These are phyloP conservation scores for Etheostoma nigrum DNA, from an alignment of 2,797 vertebrate genomes.

Conservation along the genomic window DNA sequence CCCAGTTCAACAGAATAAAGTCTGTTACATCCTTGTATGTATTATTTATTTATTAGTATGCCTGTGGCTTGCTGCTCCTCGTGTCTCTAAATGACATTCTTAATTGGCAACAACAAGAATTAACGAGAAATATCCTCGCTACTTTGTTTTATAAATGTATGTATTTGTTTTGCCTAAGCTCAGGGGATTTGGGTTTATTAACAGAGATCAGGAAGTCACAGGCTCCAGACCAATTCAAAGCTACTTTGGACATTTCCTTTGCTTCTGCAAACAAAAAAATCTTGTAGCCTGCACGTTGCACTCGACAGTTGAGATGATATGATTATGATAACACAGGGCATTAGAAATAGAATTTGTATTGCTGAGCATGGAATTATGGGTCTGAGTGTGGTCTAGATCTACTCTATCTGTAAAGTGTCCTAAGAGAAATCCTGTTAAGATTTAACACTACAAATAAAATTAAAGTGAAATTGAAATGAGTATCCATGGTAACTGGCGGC, in stretches of 20 bases:
- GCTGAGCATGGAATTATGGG: not conserved
- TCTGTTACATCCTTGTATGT: constrained; percentile 22
- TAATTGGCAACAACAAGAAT: constrained; percentile 6
- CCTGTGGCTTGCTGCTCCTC: constrained; percentile 1
- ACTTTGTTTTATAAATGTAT: not conserved
- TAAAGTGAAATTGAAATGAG: not conserved
- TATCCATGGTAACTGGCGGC: constrained; percentile 4
- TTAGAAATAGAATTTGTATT: not conserved
- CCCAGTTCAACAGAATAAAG: constrained; percentile 32
- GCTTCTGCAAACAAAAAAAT: constrained; percentile 12
- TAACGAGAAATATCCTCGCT: not conserved
- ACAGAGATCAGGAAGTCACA: constrained; percentile 37
- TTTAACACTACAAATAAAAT: too few species aligned
- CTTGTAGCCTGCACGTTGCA: not conserved
- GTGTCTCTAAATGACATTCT: constrained; percentile 29
- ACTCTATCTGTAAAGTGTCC: too few species aligned
- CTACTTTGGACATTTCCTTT: constrained; percentile 49
- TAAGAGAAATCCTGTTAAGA: too few species aligned
- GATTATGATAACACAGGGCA: not conserved
- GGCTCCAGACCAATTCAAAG: constrained; percentile 34
- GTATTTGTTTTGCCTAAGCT: constrained; percentile 40
- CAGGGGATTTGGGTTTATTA: constrained; percentile 40
- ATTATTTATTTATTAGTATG: not conserved
- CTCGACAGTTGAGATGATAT: not conserved
- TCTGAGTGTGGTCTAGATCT: too few species aligned